phyloP scores from a whole-genome alignment of 2,888 invertebrate species.

The Zygaena filipendulae region DNA sequence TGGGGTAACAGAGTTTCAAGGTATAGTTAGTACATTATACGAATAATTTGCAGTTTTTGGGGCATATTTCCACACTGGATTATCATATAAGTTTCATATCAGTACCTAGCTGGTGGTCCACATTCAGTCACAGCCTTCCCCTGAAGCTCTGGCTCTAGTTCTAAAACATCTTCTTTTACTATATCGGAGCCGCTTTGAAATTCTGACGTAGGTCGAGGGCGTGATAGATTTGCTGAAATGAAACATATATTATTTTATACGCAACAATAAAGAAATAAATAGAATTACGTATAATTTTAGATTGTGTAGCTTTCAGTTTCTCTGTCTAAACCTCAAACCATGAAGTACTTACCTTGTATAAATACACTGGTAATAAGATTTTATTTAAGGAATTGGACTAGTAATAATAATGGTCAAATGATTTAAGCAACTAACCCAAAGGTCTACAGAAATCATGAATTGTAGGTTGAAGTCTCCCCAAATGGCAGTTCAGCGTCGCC shows the following conservation, averaged over 20 bases:
- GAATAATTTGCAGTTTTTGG: no score
- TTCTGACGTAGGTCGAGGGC: slow-evolving; percentile 54
- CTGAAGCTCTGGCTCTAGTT: slow-evolving; percentile 60
- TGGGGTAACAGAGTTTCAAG: no score
- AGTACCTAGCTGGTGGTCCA: slow-evolving; percentile 75
- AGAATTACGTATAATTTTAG: no score
- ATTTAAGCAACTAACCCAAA: slow-evolving; percentile 42
- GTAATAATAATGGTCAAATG: no score
- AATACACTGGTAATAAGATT: no score
- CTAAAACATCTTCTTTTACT: slow-evolving; percentile 69
- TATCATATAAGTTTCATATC: slow-evolving; percentile 1
- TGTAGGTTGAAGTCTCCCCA: slow-evolving; percentile 72
- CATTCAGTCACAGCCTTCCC: slow-evolving; percentile 60
- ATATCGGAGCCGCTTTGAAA: slow-evolving; percentile 64
- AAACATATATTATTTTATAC: slow-evolving; percentile 6
- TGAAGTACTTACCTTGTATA: no score
- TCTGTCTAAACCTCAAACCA: no score
- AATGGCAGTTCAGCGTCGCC: slow-evolving; percentile 71
- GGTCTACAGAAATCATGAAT: slow-evolving; percentile 63
- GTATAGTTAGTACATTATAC: no score
- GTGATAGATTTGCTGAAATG: slow-evolving; percentile 44
- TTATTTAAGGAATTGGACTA: no score
- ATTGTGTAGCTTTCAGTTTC: no score
- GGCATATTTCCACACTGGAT: no score
- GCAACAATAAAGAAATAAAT: background rate